Conservation (phyloP, 2,113 vertebrate genomes). For the Xenopus borealis region DNA sequence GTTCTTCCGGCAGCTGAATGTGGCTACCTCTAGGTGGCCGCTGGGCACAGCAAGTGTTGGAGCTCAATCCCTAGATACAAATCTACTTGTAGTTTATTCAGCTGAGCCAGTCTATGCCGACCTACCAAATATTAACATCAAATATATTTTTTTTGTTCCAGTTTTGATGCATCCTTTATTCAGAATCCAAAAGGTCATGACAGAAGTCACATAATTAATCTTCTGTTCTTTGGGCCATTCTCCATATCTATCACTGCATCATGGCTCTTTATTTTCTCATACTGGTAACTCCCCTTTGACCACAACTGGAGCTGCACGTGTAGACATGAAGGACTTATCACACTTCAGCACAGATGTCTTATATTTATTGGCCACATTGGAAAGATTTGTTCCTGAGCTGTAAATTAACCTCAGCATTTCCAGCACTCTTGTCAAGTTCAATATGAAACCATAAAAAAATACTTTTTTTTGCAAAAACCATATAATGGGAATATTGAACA, state of each 20-base stretch:
- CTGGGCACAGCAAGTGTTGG: too few relatives aligned
- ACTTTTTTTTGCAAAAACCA: not conserved
- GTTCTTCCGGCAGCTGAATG: not conserved
- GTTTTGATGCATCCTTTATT: too few relatives aligned
- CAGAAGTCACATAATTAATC: not conserved
- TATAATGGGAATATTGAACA: not conserved
- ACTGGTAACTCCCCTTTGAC: not conserved
- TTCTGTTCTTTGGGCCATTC: not conserved
- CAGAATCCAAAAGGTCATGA: too few relatives aligned
- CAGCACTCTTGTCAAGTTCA: not conserved
- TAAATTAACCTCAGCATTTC: not conserved
- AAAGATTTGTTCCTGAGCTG: constrained; percentile 1
- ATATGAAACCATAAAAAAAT: not conserved
- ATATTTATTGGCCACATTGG: not conserved
- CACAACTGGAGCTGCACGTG: not conserved
- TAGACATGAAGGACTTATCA: not conserved
- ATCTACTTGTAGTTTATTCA: too few relatives aligned
- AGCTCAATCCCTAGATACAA: too few relatives aligned
- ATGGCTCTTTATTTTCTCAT: not conserved
- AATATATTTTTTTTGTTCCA: too few relatives aligned
- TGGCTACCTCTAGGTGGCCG: too few relatives aligned
- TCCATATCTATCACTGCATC: not conserved
- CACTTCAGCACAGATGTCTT: not conserved
- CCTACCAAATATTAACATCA: too few relatives aligned
- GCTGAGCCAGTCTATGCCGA: too few relatives aligned